A percentile compares a stretch with the other conserved stretches of the same genome.
These are phyloP conservation scores for Sus cebifrons DNA, from an alignment of 2,797 vertebrate genomes.

Conservation along the genomic window DNA sequence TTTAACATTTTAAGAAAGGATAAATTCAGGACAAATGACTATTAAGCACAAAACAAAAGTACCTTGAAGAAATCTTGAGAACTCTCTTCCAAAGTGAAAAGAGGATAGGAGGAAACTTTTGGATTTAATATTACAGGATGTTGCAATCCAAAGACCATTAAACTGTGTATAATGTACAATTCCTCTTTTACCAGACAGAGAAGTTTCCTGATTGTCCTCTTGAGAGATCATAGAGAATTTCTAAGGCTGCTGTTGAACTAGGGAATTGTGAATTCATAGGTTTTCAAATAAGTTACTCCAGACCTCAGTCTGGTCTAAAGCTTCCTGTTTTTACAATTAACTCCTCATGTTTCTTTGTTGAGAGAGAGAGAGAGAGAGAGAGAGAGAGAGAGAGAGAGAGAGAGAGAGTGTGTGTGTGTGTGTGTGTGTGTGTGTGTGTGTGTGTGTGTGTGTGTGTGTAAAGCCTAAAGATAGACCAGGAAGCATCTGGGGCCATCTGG, in stretches of 20 bases:
- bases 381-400: constrained; percentile 8
- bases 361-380: constrained; percentile 66
- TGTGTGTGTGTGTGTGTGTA: constrained; percentile 40
- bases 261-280: constrained; percentile 83
- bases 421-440: constrained; percentile 52
- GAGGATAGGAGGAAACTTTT: constrained; percentile 70
- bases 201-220: constrained; percentile 78
- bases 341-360: constrained; percentile 85
- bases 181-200: constrained; percentile 80
- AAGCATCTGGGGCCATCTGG: constrained; percentile 79
- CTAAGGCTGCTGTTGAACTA: constrained; percentile 84
- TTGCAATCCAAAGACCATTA: constrained; percentile 76
- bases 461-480: constrained; percentile 82
- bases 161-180: constrained; percentile 66
- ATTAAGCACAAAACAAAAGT: constrained; percentile 57
- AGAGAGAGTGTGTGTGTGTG: constrained; percentile 7
- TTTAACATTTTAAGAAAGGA: constrained; percentile 73
- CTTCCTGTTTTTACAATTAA: constrained; percentile 87
- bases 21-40: constrained; percentile 51
- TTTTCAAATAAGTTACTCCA: constrained; percentile 87
- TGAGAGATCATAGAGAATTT: constrained; percentile 88
- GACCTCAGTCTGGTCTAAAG: constrained; percentile 83
- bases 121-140: constrained; percentile 71
- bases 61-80: constrained; percentile 65
- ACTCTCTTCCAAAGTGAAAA: constrained; percentile 65